Evolutionary conservation across 2,113 vertebrate species (phyloP).

Genomic region (Xiphophorus couchianus): DNA sequence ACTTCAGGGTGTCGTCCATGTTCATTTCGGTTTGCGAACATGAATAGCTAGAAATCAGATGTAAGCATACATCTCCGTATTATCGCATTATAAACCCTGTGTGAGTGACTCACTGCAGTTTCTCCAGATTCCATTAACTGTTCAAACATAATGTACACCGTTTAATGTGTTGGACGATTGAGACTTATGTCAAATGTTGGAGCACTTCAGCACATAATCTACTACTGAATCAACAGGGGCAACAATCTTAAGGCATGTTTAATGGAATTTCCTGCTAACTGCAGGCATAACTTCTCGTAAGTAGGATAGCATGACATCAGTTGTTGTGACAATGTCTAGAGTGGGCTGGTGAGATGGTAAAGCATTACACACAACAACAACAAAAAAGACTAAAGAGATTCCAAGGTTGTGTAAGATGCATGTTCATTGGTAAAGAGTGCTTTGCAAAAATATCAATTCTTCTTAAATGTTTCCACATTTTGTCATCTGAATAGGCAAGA

Average conservation of each 20-base stretch:
- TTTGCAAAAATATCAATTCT: background rate
- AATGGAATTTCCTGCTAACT: background rate
- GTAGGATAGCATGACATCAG: background rate
- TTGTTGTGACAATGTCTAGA: background rate
- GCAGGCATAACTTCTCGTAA: background rate
- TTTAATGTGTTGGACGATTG: background rate
- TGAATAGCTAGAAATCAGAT: constrained; percentile 41
- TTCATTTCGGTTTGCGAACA: constrained; percentile 42
- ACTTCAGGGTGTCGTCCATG: constrained; percentile 6
- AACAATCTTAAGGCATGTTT: background rate
- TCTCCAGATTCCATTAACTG: constrained; percentile 15
- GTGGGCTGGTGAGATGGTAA: background rate
- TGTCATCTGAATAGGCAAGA: background rate
- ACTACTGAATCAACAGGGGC: background rate
- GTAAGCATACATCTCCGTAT: constrained; percentile 55
- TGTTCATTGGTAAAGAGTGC: background rate
- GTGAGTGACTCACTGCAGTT: constrained; percentile 19
- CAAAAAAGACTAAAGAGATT: background rate
- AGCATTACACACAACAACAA: background rate
- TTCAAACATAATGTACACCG: constrained; percentile 8
- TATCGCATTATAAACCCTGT: constrained; percentile 19
- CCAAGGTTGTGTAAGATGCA: background rate
- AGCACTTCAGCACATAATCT: background rate
- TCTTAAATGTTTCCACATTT: background rate
- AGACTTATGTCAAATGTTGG: background rate